A percentile compares a stretch with the other conserved stretches of the same genome.
Conservation (phyloP, 2,113 vertebrate genomes). For the Gnathonemus echidnorhynchus region DNA sequence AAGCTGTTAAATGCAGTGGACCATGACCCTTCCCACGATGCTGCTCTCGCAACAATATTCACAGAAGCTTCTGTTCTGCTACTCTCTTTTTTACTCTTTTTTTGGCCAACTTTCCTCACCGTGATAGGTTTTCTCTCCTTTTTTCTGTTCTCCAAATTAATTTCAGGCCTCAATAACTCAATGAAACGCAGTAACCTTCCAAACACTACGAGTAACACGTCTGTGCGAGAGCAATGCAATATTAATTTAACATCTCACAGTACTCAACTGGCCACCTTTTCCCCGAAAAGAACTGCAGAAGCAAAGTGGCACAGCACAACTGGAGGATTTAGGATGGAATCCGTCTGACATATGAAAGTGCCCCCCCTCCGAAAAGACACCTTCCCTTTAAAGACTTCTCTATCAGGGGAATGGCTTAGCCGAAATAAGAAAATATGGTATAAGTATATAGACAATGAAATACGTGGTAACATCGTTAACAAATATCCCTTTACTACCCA, state of each 20-base stretch:
- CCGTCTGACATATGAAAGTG: neutral
- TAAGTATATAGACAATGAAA: neutral
- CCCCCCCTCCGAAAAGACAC: neutral
- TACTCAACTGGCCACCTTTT: neutral
- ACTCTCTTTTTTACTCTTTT: neutral
- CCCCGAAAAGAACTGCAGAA: neutral
- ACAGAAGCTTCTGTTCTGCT: neutral
- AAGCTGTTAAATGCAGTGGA: neutral
- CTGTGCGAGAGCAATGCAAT: constrained; percentile 5
- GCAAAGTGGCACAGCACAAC: neutral
- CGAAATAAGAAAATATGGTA: neutral
- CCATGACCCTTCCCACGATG: neutral
- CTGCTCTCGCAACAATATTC: neutral
- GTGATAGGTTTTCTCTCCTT: neutral
- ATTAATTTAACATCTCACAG: constrained; percentile 12
- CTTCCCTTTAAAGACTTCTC: neutral
- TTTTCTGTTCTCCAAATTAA: constrained; percentile 9
- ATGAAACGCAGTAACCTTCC: constrained; percentile 3
- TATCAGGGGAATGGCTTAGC: neutral
- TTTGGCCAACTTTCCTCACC: neutral
- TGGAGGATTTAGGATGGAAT: neutral
- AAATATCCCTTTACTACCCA: neutral
- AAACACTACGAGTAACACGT: neutral
- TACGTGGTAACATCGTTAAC: neutral
- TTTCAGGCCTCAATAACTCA: constrained; percentile 18